Conservation (phyloP, 2,113 vertebrate species). For the Tylochromis polylepis region DNA sequence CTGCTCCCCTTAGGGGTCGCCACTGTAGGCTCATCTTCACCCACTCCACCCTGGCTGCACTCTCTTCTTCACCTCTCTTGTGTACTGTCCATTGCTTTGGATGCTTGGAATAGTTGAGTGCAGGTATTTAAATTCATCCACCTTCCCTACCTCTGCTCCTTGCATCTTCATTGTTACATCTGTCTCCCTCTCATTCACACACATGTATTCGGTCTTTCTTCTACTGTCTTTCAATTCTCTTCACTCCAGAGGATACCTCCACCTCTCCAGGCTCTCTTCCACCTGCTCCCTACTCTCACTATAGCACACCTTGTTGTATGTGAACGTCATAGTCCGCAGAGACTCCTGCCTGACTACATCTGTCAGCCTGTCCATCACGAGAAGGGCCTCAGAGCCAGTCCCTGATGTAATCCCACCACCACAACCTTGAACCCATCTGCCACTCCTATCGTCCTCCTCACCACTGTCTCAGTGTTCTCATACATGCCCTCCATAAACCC, state of each 20-base stretch:
- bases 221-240: neutral
- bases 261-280: neutral
- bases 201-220: neutral
- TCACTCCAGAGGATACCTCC: neutral
- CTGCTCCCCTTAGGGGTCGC: rapidly evolving
- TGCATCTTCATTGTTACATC: neutral
- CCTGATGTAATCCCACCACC: neutral
- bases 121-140: neutral
- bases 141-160: neutral
- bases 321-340: neutral
- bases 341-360: neutral
- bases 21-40: neutral
- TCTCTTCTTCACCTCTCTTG: neutral
- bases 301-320: neutral
- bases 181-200: neutral
- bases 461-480: neutral
- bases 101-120: neutral
- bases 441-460: neutral
- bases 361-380: neutral
- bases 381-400: neutral
- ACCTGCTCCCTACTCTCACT: neutral
- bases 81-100: neutral
- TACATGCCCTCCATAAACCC: neutral
- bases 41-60: neutral
- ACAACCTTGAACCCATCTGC: neutral